Percentiles rank a stretch among this genome's conserved stretches.
phyloP scores from a whole-genome alignment of 2,113 vertebrate genomes.

The Colistium nudipinnis region DNA sequence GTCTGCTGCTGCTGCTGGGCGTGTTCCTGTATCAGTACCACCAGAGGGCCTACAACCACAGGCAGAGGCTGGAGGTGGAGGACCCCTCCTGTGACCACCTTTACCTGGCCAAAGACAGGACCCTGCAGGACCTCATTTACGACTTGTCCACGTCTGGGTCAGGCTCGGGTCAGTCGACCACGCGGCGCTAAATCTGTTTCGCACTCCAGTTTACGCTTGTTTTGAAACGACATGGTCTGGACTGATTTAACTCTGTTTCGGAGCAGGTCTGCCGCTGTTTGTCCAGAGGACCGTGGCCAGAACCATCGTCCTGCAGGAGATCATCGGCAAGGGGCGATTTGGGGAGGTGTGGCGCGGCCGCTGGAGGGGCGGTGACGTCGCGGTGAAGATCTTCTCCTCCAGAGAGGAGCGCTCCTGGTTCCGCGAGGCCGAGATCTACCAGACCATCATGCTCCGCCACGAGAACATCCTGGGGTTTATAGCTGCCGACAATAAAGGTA shows the following conservation, averaged over 20 bases:
- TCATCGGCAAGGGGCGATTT: slow-evolving; percentile 95
- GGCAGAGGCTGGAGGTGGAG: slow-evolving; percentile 92
- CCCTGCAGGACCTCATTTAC: slow-evolving; percentile 95
- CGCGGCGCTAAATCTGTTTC: background rate
- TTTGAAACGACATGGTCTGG: background rate
- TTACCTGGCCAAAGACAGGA: slow-evolving; percentile 94
- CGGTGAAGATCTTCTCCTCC: slow-evolving; percentile 97
- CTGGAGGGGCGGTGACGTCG: slow-evolving; percentile 95
- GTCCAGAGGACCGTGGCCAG: slow-evolving; percentile 94
- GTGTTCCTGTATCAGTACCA: slow-evolving; percentile 92
- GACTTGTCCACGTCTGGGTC: slow-evolving; percentile 96
- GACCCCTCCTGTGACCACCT: slow-evolving; percentile 94
- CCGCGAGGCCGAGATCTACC: slow-evolving; percentile 96
- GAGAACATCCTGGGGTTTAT: slow-evolving; percentile 98
- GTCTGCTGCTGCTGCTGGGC: slow-evolving; percentile 86
- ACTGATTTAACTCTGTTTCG: no score
- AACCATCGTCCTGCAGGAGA: slow-evolving; percentile 95
- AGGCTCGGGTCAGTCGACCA: slow-evolving; percentile 88
- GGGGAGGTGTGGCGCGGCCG: slow-evolving; percentile 96
- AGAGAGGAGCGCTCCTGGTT: slow-evolving; percentile 97
- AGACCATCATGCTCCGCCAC: slow-evolving; percentile 95
- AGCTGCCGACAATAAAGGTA: slow-evolving; percentile 97
- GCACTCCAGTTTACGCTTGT: background rate
- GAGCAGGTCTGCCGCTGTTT: slow-evolving; percentile 90
- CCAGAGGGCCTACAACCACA: slow-evolving; percentile 90